Base-by-base conservation (phyloP, 2,888 invertebrate genomes). In the Drosophila yooni region DNA sequence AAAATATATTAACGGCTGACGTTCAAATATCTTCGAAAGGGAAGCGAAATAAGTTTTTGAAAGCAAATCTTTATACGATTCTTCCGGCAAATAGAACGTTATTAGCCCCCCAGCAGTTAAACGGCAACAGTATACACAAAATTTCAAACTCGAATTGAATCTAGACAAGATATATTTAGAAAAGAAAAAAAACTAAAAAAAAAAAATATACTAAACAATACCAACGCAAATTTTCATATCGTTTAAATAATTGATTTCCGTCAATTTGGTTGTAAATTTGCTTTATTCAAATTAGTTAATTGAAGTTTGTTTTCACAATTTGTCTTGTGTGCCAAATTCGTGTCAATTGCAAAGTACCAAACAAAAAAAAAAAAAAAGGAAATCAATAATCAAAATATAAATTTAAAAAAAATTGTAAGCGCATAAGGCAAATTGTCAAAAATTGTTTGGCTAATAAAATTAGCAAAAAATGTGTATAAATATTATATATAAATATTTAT, bases 201-300 rank as follows among this genome's bases (percentile, higher is more conserved):
- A 3, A 10, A 8, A 38, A 38, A 48, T 51, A 63, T 38, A 63
- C 50, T 40, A 52, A 50, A 18, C 13, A 64, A 43, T 38, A 52
- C 33, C 51, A 69, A 74, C 58, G 88, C 81, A 81, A 87, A 72
- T 76, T 88, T 88, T 66, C 71, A 63, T 50, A 57, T 67, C 76
- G 53, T 52, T 76, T 61, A 5, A 62, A 71, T 63, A 58, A 89
- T 88, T 83, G 89, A 77, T 86, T 86, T 65, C 31, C 3, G 59
- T 83, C 76, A 86, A 83, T 83, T 83, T 71, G 59, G 50, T 82
- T 88, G 72, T 65, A 63, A 83, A 83, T 86, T 86, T 76, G 87
- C 86, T 63, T 60, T 10, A 62, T 58, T 61, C 15, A 52, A 70
- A 64, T 72, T 63, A 66, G 79, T 48, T 63, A 57, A 70, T 48